These are phyloP conservation scores for Dexiosoma caninum DNA, from an alignment of 2,888 invertebrate species.

Conservation along the genomic window DNA sequence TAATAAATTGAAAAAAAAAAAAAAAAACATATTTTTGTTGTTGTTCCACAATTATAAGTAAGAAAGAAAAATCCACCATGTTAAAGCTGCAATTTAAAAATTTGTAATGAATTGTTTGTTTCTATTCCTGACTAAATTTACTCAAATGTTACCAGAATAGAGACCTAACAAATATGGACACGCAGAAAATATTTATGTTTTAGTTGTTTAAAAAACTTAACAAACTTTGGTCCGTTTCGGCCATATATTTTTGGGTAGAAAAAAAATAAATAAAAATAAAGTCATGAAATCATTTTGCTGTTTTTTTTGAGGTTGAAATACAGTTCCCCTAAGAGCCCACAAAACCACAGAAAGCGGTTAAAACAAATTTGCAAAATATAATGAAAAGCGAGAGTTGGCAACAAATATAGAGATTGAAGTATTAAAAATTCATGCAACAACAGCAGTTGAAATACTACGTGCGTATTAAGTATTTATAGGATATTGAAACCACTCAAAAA, in stretches of 20 bases:
- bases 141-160: no score
- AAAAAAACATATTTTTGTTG: background rate
- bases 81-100: no score
- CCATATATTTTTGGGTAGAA: background rate
- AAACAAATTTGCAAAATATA: slow-evolving; percentile 19
- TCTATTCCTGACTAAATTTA: no score
- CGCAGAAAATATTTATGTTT: background rate
- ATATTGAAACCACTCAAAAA: slow-evolving; percentile 26
- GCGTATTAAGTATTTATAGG: slow-evolving; percentile 53
- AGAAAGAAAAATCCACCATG: no score
- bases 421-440: slow-evolving; percentile 31
- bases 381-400: background rate
- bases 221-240: slow-evolving; percentile 14
- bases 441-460: background rate
- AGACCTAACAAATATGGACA: no score
- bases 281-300: background rate
- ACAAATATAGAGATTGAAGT: background rate
- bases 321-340: slow-evolving; percentile 15
- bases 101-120: no score
- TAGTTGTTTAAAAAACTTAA: background rate
- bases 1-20: background rate
- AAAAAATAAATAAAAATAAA: background rate
- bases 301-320: background rate
- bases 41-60: background rate
- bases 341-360: slow-evolving; percentile 17